These are phyloP conservation scores for Ptychochromis oligacanthus DNA, from an alignment of 2,113 vertebrate species.

Conservation along the genomic window DNA sequence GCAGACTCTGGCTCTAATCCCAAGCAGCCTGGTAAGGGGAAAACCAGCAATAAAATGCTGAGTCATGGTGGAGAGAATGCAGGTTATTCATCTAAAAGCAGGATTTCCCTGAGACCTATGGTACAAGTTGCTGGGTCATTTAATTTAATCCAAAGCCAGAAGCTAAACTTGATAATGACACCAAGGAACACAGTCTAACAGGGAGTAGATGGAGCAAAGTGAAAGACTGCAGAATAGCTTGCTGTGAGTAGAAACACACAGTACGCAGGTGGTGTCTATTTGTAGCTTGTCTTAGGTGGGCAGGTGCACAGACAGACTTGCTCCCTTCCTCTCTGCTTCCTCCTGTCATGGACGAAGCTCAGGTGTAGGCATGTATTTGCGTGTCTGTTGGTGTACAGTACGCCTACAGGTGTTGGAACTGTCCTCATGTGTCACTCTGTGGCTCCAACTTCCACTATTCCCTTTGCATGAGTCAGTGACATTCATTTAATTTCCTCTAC, in stretches of 20 bases:
- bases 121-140: slow-evolving; percentile 7
- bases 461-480: slow-evolving; percentile 8
- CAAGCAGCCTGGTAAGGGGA: slow-evolving; percentile 21
- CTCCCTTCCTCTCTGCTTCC: slow-evolving; percentile 21
- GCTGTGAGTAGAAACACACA: slow-evolving; percentile 31
- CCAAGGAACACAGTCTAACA: slow-evolving; percentile 7
- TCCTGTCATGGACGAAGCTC: slow-evolving; percentile 28
- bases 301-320: slow-evolving; percentile 57
- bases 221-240: slow-evolving; percentile 27
- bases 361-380: not conserved
- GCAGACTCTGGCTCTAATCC: slow-evolving; percentile 35
- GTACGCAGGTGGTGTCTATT: slow-evolving; percentile 69
- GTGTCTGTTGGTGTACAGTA: not conserved
- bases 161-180: slow-evolving; percentile 13
- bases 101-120: slow-evolving; percentile 36
- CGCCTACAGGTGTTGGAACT: slow-evolving; percentile 22
- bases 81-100: slow-evolving; percentile 32
- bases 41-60: slow-evolving; percentile 51
- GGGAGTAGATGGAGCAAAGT: not conserved
- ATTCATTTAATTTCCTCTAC: slow-evolving; percentile 9
- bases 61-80: slow-evolving; percentile 53
- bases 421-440: slow-evolving; percentile 18
- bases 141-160: slow-evolving; percentile 12
- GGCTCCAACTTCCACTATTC: slow-evolving; percentile 32
- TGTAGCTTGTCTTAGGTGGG: slow-evolving; percentile 60